Conservation (phyloP, 2,888 invertebrate genomes). For the Cenopis cana region DNA sequence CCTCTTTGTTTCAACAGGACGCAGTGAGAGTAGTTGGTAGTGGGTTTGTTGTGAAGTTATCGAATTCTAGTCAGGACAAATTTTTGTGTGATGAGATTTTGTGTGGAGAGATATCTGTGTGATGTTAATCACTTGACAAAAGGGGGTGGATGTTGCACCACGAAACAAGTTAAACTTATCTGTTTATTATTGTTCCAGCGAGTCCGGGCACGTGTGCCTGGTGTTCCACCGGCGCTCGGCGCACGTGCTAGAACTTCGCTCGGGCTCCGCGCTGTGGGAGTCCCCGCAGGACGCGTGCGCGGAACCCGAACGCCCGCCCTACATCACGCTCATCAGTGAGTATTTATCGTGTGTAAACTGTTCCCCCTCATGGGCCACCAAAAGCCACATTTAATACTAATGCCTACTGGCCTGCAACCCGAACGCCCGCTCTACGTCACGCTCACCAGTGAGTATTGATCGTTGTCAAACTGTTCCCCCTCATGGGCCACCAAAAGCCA, state of each 20-base stretch:
- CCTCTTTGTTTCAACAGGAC: too few species aligned
- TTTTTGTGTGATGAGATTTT: too few species aligned
- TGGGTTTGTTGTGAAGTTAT: too few species aligned
- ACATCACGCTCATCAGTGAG: conserved; percentile 81
- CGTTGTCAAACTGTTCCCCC: background rate
- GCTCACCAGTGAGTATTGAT: conserved; percentile 58
- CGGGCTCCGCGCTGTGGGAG: conserved; percentile 83
- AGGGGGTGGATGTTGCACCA: too few species aligned
- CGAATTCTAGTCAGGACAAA: too few species aligned
- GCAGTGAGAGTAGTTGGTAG: too few species aligned
- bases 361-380: background rate
- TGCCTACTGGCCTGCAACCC: too few species aligned
- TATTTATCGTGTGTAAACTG: background rate
- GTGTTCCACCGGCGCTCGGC: conserved; percentile 89
- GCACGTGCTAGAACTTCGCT: conserved; percentile 90
- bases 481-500: background rate
- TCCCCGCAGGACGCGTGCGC: conserved; percentile 88
- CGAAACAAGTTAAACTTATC: too few species aligned
- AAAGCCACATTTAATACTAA: too few species aligned
- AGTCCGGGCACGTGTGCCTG: conserved; percentile 92
- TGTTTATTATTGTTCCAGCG: conserved; percentile 77
- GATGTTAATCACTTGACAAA: too few species aligned
- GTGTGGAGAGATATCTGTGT: too few species aligned
- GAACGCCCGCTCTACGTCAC: conserved; percentile 85
- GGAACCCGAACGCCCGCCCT: conserved; percentile 78